Evolutionary conservation across 2,888 invertebrate genomes (phyloP), one percentile per base, ranked within the genome.

Genomic region (Cantharis lateralis): DNA sequence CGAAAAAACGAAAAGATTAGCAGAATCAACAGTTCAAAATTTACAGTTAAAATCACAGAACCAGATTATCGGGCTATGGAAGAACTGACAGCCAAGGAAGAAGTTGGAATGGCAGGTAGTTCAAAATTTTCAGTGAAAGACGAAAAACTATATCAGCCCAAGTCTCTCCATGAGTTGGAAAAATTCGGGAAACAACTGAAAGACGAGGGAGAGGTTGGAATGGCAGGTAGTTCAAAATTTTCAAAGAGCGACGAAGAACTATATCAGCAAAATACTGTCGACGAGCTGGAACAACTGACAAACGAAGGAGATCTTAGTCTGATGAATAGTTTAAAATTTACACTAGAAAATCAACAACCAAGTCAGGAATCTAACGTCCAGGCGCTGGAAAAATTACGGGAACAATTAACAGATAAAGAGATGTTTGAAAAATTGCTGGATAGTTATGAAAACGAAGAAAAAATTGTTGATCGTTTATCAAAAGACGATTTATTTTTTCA

Each of bases 361-460:
- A 11, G 11, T 15, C 3, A 13, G 7, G 1, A 63, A 63, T 10
- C 4, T 11, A 2, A 18, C 16, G 4, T 18, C 1, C 16, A 63
- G 9, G 63, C 24, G 9, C 15, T 24, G 18, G 24, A 70, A 28
- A 15, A 74, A 32, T 13, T 74, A 13, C 70, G 70, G 24, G 78
- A 79, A 63, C 79, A 76, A 9, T 76, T 82, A 18, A 81, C 83
- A 13, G 84, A 84, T 71, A 82, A 82, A 62, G 82, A 84, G 72
- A 76, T 84, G 9, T 84, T 83, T 79, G 82, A 83, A 68, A 82
- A 80, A 64, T 70, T 84, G 26, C 75, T 84, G 26, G 71, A 79
- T 32, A 81, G 81, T 7, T 85, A 83, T 74, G 85, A 84, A 77
- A 83, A 82, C 20, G 82, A 82, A 71, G 80, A 83, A 11, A 74